Evolutionary conservation across 2,797 vertebrate genomes (phyloP), one percentile per base, ranked within the genome.

Genomic region (Trichosurus vulpecula): DNA sequence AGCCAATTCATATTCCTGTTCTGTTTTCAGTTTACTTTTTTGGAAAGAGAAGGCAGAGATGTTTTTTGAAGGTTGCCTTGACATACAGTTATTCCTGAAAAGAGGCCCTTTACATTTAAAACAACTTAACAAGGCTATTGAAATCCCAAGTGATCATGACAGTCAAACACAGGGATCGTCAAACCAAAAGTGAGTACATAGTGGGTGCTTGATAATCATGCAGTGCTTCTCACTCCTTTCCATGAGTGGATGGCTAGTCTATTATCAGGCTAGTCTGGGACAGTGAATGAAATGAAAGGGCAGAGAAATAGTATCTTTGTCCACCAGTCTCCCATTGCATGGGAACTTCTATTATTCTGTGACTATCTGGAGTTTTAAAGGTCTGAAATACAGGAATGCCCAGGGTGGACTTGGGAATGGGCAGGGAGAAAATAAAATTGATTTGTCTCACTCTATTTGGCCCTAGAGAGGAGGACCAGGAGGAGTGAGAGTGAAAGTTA

Each of bases 21-120:
- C 0, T 87, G 51, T 47, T 89, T 93, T 95, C 74, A 93, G 94
- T 94, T 94, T 87, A 31, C 14, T 91, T 57, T 93, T 96, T 89
- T 53, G 27, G 16, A 61, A 93, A 96, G 92, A 91, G 30, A 54
- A 90, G 57, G 54, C 27, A 93, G 61, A 91, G 1, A 0, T 35
- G 22, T 66, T 94, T 93, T 14, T 27, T 95, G 56, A 94, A 16
- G 90, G 95, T 95, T 93, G n/a, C 16, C 58, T 94, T 94, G 41
- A 61, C 94, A 2, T 93, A 11, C 16, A 94, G 31, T 8, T 92
- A 3, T 89, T 41, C 52, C 92, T 87, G 89, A 90, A 81, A 81
- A 93, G 22, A 55, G 13, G 53, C 4, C 74, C 91, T 51, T 93
- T 94, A 92, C 90, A 90, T 13, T 90, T 52, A 54, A 96, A 58